Evolutionary conservation across 2,797 vertebrate species (phyloP).

Genomic region (Oreochromis mossambicus): DNA sequence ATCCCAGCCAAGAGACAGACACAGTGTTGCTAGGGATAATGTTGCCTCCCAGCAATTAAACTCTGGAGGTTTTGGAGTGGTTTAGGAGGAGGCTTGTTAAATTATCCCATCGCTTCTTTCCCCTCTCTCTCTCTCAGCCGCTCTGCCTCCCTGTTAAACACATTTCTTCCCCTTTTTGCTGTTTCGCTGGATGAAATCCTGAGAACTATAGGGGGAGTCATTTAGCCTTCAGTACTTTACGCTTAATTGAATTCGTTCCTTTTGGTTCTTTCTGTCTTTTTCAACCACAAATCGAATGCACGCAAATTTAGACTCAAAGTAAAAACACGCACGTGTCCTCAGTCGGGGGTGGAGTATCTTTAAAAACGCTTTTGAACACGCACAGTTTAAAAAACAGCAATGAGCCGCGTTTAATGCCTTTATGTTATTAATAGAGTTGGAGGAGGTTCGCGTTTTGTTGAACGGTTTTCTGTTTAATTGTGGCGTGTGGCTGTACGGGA

Average conservation of each 20-base stretch:
- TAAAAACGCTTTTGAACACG: constrained; percentile 19
- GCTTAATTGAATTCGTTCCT: constrained; percentile 28
- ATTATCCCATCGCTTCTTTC: constrained; percentile 50
- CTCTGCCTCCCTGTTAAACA: constrained; percentile 5
- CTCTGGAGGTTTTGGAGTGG: constrained; percentile 66
- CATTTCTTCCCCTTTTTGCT: not conserved
- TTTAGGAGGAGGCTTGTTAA: constrained; percentile 64
- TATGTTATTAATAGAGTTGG: not conserved
- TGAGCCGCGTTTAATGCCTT: not conserved
- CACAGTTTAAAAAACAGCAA: not conserved
- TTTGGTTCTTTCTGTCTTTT: not conserved
- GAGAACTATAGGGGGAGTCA: constrained; percentile 22
- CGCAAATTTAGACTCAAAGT: not conserved
- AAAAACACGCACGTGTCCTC: not conserved
- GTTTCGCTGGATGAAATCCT: not conserved
- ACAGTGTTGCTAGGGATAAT: constrained; percentile 64
- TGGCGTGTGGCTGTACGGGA: not conserved
- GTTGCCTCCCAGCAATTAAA: constrained; percentile 67
- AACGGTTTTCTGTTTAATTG: not conserved
- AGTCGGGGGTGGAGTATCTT: not conserved
- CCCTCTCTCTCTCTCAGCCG: not conserved
- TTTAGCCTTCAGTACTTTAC: constrained; percentile 2
- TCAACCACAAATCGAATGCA: not conserved
- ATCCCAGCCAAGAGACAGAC: constrained; percentile 58
- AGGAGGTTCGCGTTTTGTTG: not conserved